Evolutionary conservation across 2,113 vertebrate genomes (phyloP).

Genomic region (Bostrychus sinensis): DNA sequence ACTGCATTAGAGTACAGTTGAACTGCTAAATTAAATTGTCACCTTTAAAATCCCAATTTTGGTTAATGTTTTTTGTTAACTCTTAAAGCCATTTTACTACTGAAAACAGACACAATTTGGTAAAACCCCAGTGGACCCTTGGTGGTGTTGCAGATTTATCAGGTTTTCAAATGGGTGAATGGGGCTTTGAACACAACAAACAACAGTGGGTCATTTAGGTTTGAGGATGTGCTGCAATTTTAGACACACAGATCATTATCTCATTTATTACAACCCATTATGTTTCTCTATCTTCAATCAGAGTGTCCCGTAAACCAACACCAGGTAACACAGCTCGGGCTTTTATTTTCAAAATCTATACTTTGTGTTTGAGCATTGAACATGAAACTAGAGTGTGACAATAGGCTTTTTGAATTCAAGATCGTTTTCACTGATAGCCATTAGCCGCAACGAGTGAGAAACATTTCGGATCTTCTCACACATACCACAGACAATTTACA

Average conservation of each 20-base stretch:
- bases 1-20: too few species aligned
- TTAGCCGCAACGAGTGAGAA: background rate
- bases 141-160: background rate
- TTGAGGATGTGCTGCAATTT: background rate
- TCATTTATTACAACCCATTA: conserved; percentile 1
- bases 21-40: too few species aligned
- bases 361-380: background rate
- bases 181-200: background rate
- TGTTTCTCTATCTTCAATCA: background rate
- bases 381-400: background rate
- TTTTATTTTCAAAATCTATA: background rate
- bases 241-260: background rate
- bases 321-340: background rate
- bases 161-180: background rate
- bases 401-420: background rate
- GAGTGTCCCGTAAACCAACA: too few species aligned
- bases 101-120: background rate
- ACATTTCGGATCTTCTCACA: background rate
- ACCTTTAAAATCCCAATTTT: background rate
- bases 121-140: background rate
- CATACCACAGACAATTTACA: background rate
- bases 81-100: background rate
- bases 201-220: background rate
- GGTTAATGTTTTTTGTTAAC: background rate
- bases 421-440: background rate